These are phyloP conservation scores for Sprattus sprattus DNA, from an alignment of 2,113 vertebrate genomes.

Conservation along the genomic window DNA sequence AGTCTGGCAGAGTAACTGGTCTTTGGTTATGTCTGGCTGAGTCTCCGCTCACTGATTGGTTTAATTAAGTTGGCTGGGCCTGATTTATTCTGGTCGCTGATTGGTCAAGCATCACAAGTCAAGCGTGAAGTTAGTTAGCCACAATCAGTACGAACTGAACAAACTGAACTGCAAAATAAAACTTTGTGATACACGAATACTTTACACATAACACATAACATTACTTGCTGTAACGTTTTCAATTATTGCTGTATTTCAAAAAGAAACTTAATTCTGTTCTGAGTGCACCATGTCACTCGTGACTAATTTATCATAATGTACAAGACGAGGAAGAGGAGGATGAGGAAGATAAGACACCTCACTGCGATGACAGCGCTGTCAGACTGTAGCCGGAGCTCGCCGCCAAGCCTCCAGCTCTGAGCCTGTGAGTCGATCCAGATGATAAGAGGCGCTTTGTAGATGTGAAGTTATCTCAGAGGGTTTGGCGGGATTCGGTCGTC, in stretches of 20 bases:
- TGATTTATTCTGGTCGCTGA: neutral
- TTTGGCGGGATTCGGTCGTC: neutral
- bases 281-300: neutral
- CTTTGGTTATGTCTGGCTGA: too few species aligned
- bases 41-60: neutral
- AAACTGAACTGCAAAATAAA: neutral
- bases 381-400: neutral
- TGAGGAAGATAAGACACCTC: neutral
- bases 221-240: neutral
- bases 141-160: neutral
- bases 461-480: neutral
- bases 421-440: neutral
- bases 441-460: slow-evolving; percentile 10
- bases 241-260: neutral
- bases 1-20: too few species aligned
- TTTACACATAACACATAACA: neutral
- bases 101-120: neutral
- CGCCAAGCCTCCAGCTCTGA: neutral
- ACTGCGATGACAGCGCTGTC: neutral
- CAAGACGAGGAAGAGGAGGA: neutral
- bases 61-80: neutral
- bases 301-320: neutral
- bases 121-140: neutral
- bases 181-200: neutral
- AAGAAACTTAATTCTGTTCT: neutral